These are phyloP conservation scores for Lasiurus cinereus DNA, from an alignment of 2,113 vertebrate species.

Conservation along the genomic window DNA sequence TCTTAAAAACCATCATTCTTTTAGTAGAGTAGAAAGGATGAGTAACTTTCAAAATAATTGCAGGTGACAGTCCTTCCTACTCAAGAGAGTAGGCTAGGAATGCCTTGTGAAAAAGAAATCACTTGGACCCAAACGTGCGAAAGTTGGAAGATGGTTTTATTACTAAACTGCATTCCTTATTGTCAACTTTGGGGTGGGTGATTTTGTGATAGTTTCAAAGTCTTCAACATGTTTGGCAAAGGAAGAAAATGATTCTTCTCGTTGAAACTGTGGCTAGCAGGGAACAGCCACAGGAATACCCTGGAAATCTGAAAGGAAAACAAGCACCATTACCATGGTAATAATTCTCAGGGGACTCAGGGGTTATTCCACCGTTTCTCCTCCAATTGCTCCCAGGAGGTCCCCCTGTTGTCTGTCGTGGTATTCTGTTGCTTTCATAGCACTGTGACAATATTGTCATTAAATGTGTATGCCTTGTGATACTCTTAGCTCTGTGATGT, in stretches of 20 bases:
- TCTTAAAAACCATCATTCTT: constrained; percentile 17
- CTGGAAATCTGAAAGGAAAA: background rate
- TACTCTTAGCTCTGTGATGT: background rate
- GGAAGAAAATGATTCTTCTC: background rate
- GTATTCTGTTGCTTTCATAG: background rate
- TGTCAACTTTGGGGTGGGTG: background rate
- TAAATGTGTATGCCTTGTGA: background rate
- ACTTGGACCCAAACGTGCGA: background rate
- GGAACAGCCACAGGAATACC: background rate
- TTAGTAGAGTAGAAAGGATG: background rate
- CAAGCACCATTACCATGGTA: background rate
- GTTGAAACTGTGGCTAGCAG: background rate
- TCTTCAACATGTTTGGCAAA: background rate
- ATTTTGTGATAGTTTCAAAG: constrained; percentile 12
- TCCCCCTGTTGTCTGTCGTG: background rate
- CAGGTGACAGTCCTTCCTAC: background rate
- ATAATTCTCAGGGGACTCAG: background rate
- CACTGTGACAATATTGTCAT: background rate
- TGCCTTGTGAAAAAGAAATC: background rate
- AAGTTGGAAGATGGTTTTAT: background rate
- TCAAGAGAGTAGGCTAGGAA: background rate
- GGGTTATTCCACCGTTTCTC: background rate
- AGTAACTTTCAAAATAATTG: constrained; percentile 28
- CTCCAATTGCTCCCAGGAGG: background rate
- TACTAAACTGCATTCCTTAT: background rate